Percentiles rank a stretch among this genome's conserved stretches.
phyloP scores from a whole-genome alignment of 2,113 vertebrate species.

The Chionis minor region DNA sequence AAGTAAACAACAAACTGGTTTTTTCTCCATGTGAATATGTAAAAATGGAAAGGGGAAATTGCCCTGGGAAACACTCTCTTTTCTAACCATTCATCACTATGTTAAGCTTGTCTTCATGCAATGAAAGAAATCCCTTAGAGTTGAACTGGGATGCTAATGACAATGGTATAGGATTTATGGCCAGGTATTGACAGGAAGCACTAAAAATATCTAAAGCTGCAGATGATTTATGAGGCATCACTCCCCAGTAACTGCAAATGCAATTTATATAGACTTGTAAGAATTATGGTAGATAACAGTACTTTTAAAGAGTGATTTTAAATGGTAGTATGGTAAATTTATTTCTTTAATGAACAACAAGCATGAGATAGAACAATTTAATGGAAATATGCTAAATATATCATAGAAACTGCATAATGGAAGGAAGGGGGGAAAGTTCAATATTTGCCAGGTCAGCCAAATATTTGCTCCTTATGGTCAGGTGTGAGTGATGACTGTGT shows the following conservation, averaged over 20 bases:
- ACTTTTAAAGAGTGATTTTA: constrained; percentile 47
- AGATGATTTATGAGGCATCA: background rate
- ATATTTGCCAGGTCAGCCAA: background rate
- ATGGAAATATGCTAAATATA: constrained; percentile 1
- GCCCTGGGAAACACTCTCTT: background rate
- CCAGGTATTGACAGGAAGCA: background rate
- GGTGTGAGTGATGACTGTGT: background rate
- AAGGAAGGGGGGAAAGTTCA: background rate
- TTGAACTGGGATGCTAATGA: constrained; percentile 11
- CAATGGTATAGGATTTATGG: background rate
- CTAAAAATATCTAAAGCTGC: background rate
- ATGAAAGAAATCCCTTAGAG: background rate
- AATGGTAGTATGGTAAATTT: constrained; percentile 17
- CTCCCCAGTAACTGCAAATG: constrained; percentile 11
- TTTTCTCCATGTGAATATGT: background rate
- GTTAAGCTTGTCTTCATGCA: background rate
- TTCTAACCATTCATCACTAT: background rate
- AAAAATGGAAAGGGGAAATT: background rate
- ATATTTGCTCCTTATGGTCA: background rate
- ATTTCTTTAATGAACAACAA: constrained; percentile 43
- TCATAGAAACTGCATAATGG: background rate
- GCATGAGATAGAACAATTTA: background rate
- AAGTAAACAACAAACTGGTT: background rate
- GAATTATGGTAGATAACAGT: constrained; percentile 33
- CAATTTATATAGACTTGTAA: constrained; percentile 39